Base-by-base conservation (phyloP, 2,113 vertebrate species). In the Tragelaphus scriptus region DNA sequence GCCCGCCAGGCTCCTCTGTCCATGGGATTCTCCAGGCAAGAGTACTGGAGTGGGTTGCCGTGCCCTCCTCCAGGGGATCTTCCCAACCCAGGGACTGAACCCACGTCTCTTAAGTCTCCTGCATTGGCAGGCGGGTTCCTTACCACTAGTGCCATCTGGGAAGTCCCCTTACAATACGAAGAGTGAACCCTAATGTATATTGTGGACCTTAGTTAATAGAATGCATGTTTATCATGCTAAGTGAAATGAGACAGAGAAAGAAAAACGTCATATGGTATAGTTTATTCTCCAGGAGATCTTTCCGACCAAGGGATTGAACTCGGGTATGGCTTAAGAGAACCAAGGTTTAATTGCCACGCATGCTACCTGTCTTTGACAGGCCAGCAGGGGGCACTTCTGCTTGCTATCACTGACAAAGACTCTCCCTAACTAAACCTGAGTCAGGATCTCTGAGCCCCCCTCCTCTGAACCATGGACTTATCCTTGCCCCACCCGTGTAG, bases 51-150 rank as follows among this genome's bases (percentile, higher is more conserved):
- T 23, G 68, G 19, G 68, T 23, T 71, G 68, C n/a, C 0, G 5
- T 71, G 68, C 68, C 68, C 2, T 71, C 68, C 68, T 40, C 68
- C 68, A 71, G 19, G 19, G 68, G 68, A 40, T 71, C 68, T 71
- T 71, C 2, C n/a, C 19, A 12, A 23, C n/a, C 19, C 5, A 0
- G 10, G 19, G n/a, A 12, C 1, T 23, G n/a, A 71, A 40, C n/a
- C 68, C 19, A 1, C 0, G 1, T 71, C 68, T 71, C n/a, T 23
- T 71, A 40, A 71, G 68, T 40, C 19, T 23, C n/a, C n/a, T 71
- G 68, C n/a, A 13, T 3, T 23, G 19, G n/a, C 19, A 23, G n/a
- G n/a, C 1, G 10, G 21, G 68, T 40, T 40, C n/a, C 40, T 40
- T 40, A 40, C n/a, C 19, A 71, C 68, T 71, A 71, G 21, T 23